Evolutionary conservation across 2,888 invertebrate genomes (phyloP).

Genomic region (Aporophyla nigra): DNA sequence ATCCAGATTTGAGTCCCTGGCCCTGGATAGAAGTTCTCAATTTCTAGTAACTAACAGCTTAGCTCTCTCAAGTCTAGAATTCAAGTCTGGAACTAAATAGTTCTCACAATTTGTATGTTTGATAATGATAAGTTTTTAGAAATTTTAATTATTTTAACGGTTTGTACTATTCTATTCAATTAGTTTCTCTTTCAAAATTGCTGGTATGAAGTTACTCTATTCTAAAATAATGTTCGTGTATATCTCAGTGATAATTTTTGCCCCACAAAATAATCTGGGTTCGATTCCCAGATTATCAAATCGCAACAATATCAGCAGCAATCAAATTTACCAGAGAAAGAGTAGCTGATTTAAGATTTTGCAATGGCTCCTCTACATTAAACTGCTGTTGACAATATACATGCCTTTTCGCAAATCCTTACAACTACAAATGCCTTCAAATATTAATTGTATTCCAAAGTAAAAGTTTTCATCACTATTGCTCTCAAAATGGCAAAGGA

Average conservation of each 20-base stretch:
- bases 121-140: background rate
- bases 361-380: background rate
- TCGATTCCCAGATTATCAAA: slow-evolving; percentile 47
- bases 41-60: background rate
- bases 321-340: background rate
- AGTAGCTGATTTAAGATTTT: too few species aligned
- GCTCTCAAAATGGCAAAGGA: too few species aligned
- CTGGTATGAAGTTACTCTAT: background rate
- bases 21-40: background rate
- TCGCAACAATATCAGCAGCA: too few species aligned
- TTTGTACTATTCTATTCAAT: background rate
- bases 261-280: slow-evolving; percentile 6
- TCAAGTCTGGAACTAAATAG: slow-evolving; percentile 18
- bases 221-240: background rate
- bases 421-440: too few species aligned
- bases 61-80: background rate
- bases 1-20: slow-evolving; percentile 10
- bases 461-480: too few species aligned
- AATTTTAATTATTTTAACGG: background rate
- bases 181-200: background rate
- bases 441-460: too few species aligned
- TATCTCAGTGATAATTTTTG: background rate
- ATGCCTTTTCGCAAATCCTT: background rate
- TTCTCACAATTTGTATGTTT: background rate
- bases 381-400: background rate